phyloP scores from a whole-genome alignment of 1,140 invertebrate genomes.

The Paramacrobiotus metropolitanus region DNA sequence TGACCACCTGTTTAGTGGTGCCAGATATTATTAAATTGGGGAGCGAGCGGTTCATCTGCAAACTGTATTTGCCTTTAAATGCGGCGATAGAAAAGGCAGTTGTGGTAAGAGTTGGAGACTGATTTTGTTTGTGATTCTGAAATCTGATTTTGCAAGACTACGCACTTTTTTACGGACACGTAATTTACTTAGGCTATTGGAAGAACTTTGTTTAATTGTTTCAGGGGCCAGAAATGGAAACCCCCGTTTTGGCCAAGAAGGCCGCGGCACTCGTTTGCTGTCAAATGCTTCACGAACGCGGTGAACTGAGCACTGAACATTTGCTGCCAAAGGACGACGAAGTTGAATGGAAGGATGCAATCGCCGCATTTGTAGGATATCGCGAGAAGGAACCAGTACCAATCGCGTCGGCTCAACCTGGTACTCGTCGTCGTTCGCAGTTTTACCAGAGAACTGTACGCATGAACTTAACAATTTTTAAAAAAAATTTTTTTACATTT shows the following conservation, averaged over 20 bases:
- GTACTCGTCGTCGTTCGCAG: too few relatives aligned
- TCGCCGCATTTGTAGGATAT: too few relatives aligned
- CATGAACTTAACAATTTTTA: too few relatives aligned
- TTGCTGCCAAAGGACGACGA: too few relatives aligned
- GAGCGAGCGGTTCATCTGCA: neutral
- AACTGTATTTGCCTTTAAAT: neutral
- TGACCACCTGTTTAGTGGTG: neutral
- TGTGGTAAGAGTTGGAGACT: neutral
- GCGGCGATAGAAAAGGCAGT: neutral
- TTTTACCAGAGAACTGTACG: too few relatives aligned
- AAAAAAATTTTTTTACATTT: too few relatives aligned
- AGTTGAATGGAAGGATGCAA: too few relatives aligned
- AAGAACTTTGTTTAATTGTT: neutral
- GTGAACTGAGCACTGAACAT: neutral
- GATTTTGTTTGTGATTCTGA: neutral
- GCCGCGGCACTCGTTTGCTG: neutral
- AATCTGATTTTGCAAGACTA: too few relatives aligned
- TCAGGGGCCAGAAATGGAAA: neutral
- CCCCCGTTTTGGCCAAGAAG: neutral
- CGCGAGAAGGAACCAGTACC: too few relatives aligned
- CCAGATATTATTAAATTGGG: neutral
- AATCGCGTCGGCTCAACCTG: too few relatives aligned
- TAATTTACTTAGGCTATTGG: too few relatives aligned
- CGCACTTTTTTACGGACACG: too few relatives aligned
- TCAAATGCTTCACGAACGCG: neutral